Evolutionary conservation across 37 sponge, comb jelly and placozoan species (phyloP), one percentile per base, ranked within the genome.

Genomic region (Hormiphora californensis): DNA sequence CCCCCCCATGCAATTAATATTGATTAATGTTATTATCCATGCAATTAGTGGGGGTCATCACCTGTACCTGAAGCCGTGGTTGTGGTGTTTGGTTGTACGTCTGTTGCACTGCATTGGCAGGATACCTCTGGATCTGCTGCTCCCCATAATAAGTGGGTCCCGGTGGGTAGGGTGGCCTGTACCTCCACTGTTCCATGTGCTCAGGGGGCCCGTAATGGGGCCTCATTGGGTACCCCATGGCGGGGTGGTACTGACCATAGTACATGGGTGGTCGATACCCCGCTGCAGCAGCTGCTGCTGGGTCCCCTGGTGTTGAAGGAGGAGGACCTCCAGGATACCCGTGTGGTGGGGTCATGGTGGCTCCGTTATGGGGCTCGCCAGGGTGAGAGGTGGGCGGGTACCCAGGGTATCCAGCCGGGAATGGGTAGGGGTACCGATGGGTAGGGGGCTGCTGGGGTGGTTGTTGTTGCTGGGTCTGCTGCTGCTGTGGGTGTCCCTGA

Each of bases 151-250:
- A 36, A 11, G 81, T 73, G 44, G 81, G 81, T 0, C 81, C 81
- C 1, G 81, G 81, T 4, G 81, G 81, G 81, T 40, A 73, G 15
- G 81, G 81, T 30, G 40, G 81, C 43, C 81, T 39, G 81, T 27
- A 73, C 44, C 81, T 27, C 81, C 81, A 73, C 27, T n/a, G 21
- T n/a, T 73, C 81, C 81, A 73, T 73, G 81, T 73, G 81, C 3
- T 73, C 81, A 7, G 68, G 68, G 5, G 59, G 59, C 21, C 22
- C 59, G 19, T 73, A 46, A 28, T 73, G 38, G 25, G 81, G 81
- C 23, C 46, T 43, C 59, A 57, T 57, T 23, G 19, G 59, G 81
- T 73, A 73, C 81, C 81, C 81, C 81, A 73, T 73, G 46, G 40
- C 46, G 23, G 81, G 15, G 46, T 43, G 81, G 59, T 57, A 30